Evolutionary conservation across 2,888 invertebrate genomes (phyloP).

Genomic region (Stramonita haemastoma): DNA sequence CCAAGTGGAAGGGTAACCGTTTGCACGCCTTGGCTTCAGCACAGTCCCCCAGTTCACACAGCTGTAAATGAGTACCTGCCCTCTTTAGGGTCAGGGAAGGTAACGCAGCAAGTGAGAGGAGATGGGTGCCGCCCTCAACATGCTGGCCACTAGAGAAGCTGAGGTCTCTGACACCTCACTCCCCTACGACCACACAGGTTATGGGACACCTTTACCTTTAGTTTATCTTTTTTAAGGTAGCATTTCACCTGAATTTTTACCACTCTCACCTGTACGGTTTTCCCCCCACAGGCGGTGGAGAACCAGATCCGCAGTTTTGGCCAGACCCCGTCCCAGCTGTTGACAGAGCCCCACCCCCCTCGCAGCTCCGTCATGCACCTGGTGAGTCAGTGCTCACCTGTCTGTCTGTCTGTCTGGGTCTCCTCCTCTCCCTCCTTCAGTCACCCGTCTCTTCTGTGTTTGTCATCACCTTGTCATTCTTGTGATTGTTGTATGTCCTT

Average conservation of each 20-base stretch:
- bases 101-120: too few species aligned
- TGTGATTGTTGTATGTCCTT: background rate
- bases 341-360: conserved; percentile 99
- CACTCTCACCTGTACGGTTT: background rate
- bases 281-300: conserved; percentile 74
- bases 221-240: background rate
- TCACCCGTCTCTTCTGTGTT: background rate
- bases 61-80: too few species aligned
- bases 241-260: too few species aligned
- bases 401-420: background rate
- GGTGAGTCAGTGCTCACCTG: conserved; percentile 78
- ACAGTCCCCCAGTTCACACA: too few species aligned
- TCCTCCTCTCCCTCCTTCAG: background rate
- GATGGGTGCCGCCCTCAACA: too few species aligned
- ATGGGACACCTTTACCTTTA: too few species aligned
- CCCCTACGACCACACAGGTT: too few species aligned
- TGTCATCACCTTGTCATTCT: background rate
- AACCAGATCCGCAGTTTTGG: conserved; percentile 97
- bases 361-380: conserved; percentile 96
- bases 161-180: too few species aligned
- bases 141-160: too few species aligned
- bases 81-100: too few species aligned
- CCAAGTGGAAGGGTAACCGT: too few species aligned
- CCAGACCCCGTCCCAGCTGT: conserved; percentile 97
- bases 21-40: too few species aligned